Evolutionary conservation across 2,888 invertebrate genomes (phyloP).

Genomic region (Thecophora atra): DNA sequence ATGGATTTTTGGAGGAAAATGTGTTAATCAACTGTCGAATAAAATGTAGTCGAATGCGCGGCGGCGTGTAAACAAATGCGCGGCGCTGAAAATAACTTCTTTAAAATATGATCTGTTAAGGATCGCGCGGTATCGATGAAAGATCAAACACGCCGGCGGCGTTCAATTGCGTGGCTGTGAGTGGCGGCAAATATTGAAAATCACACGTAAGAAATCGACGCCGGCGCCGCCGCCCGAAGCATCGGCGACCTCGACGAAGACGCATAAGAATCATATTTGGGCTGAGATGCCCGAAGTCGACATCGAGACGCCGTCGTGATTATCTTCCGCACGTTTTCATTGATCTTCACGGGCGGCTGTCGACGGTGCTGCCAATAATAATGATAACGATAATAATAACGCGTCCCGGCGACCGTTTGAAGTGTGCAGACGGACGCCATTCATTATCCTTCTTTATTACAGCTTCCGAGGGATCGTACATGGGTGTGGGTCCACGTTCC

Average conservation of each 20-base stretch:
- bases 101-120: too few species aligned
- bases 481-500: too few species aligned
- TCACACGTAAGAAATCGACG: constrained; percentile 49
- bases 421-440: background rate
- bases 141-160: too few species aligned
- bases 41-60: too few species aligned
- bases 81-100: too few species aligned
- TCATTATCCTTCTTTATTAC: background rate
- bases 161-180: too few species aligned
- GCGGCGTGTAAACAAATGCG: too few species aligned
- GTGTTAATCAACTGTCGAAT: too few species aligned
- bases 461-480: background rate
- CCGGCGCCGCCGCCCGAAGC: constrained; percentile 51
- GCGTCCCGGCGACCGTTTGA: background rate
- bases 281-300: background rate
- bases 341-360: constrained; percentile 45
- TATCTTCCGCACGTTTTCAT: constrained; percentile 44
- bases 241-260: background rate
- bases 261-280: background rate
- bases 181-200: constrained; percentile 62
- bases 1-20: too few species aligned
- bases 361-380: background rate
- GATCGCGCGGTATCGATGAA: too few species aligned
- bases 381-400: too few species aligned
- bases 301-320: constrained; percentile 41